A percentile compares a stretch with the other conserved stretches of the same genome.
Evolutionary conservation across 2,888 invertebrate genomes (phyloP).

Genomic region (Yponomeuta sedellus): DNA sequence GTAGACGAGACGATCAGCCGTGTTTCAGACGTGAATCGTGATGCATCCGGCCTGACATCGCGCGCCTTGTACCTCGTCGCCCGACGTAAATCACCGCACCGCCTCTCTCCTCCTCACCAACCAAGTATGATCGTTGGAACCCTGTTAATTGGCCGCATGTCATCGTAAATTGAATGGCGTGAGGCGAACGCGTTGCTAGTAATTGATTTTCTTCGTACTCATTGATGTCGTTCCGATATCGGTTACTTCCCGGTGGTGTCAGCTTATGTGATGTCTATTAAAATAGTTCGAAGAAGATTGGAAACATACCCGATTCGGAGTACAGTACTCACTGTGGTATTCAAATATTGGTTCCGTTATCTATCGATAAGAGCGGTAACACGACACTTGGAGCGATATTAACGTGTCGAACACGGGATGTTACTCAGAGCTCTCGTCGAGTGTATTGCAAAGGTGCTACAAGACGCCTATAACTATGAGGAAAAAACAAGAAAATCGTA

Average conservation of each 20-base stretch:
- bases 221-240: background rate
- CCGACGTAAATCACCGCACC: conserved; percentile 34
- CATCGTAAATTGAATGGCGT: conserved; percentile 8
- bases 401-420: conserved; percentile 10
- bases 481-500: background rate
- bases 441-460: background rate
- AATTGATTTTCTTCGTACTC: background rate
- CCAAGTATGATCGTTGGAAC: background rate
- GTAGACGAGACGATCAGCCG: conserved; percentile 25
- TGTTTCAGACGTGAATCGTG: background rate
- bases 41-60: conserved; percentile 49
- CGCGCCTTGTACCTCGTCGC: conserved; percentile 43
- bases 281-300: background rate
- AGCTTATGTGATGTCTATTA: background rate
- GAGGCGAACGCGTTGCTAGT: background rate
- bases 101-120: background rate
- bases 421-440: conserved; percentile 10
- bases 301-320: background rate
- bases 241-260: background rate
- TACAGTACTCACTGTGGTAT: conserved; percentile 31
- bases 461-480: background rate
- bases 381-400: conserved; percentile 36
- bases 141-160: conserved; percentile 25
- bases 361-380: conserved; percentile 49
- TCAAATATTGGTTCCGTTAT: conserved; percentile 48